Conservation (phyloP, 30 jellyfish, hydroid and myxozoan species). For the Nemopilema nomurai region DNA sequence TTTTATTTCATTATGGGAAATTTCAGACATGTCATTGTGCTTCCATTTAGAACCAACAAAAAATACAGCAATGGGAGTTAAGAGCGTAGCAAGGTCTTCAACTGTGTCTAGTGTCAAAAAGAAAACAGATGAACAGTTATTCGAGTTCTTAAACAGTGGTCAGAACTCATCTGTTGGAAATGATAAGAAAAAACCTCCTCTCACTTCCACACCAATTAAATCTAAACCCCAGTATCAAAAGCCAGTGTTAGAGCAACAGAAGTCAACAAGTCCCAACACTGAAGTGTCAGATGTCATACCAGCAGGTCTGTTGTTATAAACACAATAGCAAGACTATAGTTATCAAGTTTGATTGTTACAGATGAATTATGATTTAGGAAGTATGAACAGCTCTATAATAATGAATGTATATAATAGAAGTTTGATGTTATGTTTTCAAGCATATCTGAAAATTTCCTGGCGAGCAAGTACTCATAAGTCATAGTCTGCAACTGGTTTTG, state of each 20-base stretch:
- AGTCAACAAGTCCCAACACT: background rate
- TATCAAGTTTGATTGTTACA: too few species aligned
- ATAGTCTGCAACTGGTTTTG: too few species aligned
- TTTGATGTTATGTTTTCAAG: background rate
- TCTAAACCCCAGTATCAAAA: conserved; percentile 13
- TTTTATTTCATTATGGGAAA: background rate
- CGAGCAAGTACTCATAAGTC: too few species aligned
- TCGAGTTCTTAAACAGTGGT: conserved; percentile 85
- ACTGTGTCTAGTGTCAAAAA: conserved; percentile 59
- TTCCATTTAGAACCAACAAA: background rate
- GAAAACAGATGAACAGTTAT: conserved; percentile 86
- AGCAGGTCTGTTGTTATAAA: background rate
- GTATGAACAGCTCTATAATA: too few species aligned
- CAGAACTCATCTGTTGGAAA: conserved; percentile 32
- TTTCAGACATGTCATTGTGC: background rate
- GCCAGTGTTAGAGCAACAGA: conserved; percentile 7
- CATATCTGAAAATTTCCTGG: background rate
- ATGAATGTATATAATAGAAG: background rate
- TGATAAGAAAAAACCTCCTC: conserved; percentile 39
- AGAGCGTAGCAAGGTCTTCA: conserved; percentile 50
- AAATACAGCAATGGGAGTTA: background rate
- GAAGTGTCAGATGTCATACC: background rate
- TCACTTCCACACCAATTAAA: conserved; percentile 76
- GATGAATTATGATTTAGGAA: too few species aligned
- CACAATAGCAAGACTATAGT: background rate